phyloP scores from a whole-genome alignment of 2,888 invertebrate genomes.

The Trachelus iudaicus region DNA sequence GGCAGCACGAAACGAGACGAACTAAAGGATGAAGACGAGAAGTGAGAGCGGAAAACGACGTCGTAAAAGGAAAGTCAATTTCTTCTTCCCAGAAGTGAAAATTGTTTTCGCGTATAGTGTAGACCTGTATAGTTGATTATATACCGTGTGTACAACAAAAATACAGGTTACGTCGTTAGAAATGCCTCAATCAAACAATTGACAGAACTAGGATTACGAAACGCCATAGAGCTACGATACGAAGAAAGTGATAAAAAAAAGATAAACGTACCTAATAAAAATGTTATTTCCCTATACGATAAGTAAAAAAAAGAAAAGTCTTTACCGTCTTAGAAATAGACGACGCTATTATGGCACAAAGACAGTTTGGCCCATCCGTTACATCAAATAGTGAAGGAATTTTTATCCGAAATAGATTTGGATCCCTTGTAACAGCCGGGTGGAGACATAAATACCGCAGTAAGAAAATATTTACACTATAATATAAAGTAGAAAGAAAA shows the following conservation, averaged over 20 bases:
- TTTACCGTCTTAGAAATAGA: neutral
- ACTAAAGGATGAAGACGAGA: neutral
- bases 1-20: neutral
- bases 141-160: neutral
- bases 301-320: no score
- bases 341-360: neutral
- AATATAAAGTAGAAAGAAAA: neutral
- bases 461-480: neutral
- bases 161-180: neutral
- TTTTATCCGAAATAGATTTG: neutral
- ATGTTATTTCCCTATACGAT: neutral
- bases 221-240: neutral
- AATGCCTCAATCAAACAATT: neutral
- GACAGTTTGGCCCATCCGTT: neutral
- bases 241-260: neutral
- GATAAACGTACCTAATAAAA: neutral
- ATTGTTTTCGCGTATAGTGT: neutral
- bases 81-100: constrained; percentile 12
- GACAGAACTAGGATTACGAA: neutral
- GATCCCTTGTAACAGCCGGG: neutral
- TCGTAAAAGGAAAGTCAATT: constrained; percentile 24
- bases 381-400: neutral
- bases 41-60: neutral
- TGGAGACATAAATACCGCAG: neutral
- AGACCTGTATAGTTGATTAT: neutral